Base-by-base conservation (phyloP, 2,888 invertebrate genomes). In the Drosophila austrosaltans region DNA sequence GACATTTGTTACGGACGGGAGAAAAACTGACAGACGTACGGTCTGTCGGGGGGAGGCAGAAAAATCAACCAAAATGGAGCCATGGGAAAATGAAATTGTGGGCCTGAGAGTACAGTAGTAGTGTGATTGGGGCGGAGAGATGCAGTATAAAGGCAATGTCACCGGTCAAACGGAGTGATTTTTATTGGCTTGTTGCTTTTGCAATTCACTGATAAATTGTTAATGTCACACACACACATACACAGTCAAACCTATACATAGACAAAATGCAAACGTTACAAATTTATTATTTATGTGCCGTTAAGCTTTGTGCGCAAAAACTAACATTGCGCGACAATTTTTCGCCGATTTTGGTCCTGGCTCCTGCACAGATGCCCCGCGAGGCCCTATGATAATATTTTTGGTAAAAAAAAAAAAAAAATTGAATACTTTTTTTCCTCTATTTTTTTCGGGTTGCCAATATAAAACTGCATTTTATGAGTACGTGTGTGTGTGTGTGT, bases 151-250 rank as follows among this genome's bases (percentile, higher is more conserved):
- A 48, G 53, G 63, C 81, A 87, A 75, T 87, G 87, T 81, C 75
- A 62, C 81, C 81, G 88, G 88, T 87, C 83, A 84, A 87, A 87
- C 86, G 86, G 88, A 84, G 87, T 82, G 82, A 82, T 82, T 84
- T 84, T 84, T 84, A 84, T 84, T 84, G 83, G 83, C 83, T 84
- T 84, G 83, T 85, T 84, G 83, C 83, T 87, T 81, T 83, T 87
- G 78, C 88, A 82, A 87, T 87, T 75, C 83, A 77, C 86, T 85
- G 83, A 87, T 84, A 84, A 84, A 84, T 84, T 84, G 83, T 84
- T 84, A 84, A 84, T 87, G 83, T 85, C 82, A 72, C 78, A 69
- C 72, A 69, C 66, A 67, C 76, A 76, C 66, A 72, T 63, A 61
- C 57, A 62, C 54, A 61, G 16, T 16, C 53, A 66, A 44, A 66